phyloP scores from a whole-genome alignment of 1,140 invertebrate species.

The Gonatopus flavifemur region DNA sequence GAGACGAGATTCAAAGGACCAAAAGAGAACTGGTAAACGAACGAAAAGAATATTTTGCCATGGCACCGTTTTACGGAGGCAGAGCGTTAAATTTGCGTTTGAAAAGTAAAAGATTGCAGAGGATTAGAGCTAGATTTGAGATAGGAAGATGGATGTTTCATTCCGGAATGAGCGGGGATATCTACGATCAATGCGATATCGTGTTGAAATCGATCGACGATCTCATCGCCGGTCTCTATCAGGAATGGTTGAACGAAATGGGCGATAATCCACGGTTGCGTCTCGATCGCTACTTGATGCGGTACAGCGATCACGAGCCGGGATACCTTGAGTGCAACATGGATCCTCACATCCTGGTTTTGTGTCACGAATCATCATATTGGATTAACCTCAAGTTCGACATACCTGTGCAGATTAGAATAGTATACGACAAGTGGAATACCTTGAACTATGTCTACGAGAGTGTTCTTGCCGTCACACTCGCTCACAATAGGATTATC shows the following conservation, averaged over 20 bases:
- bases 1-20: slow-evolving; percentile 72
- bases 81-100: slow-evolving; percentile 65
- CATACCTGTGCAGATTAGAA: slow-evolving; percentile 65
- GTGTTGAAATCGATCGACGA: slow-evolving; percentile 69
- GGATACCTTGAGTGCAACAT: slow-evolving; percentile 78
- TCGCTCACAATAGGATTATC: slow-evolving; percentile 81
- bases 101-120: slow-evolving; percentile 65
- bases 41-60: slow-evolving; percentile 63
- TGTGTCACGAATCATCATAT: slow-evolving; percentile 69
- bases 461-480: slow-evolving; percentile 72
- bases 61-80: slow-evolving; percentile 72
- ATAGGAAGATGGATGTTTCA: slow-evolving; percentile 72
- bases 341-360: slow-evolving; percentile 62
- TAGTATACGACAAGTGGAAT: slow-evolving; percentile 66
- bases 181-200: slow-evolving; percentile 67
- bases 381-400: slow-evolving; percentile 69
- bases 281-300: slow-evolving; percentile 73
- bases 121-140: slow-evolving; percentile 65
- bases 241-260: slow-evolving; percentile 65
- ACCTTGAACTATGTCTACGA: slow-evolving; percentile 70
- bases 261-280: slow-evolving; percentile 63
- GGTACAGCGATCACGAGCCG: slow-evolving; percentile 63
- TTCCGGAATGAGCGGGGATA: slow-evolving; percentile 71
- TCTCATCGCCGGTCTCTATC: slow-evolving; percentile 63
- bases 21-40: slow-evolving; percentile 71